phyloP scores from a whole-genome alignment of 2,113 vertebrate species.

The Rhea americana region DNA sequence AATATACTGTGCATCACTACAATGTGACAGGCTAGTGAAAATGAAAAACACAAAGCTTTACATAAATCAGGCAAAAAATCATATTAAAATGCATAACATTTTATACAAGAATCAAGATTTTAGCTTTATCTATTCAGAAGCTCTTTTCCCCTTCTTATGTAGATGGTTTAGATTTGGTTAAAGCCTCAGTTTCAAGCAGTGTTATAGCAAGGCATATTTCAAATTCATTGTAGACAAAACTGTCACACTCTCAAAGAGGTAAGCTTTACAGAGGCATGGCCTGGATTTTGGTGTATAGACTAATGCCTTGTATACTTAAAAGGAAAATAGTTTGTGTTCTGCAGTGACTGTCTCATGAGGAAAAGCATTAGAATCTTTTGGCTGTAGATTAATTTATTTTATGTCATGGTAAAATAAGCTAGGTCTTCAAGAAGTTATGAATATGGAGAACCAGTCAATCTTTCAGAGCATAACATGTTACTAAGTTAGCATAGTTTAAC shows the following conservation, averaged over 20 bases:
- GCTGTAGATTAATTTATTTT: constrained; percentile 36
- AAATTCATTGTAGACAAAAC: constrained; percentile 55
- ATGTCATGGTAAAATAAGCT: constrained; percentile 29
- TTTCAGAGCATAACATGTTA: constrained; percentile 9
- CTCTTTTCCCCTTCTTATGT: constrained; percentile 52
- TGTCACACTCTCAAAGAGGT: constrained; percentile 27
- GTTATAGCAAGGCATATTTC: constrained; percentile 64
- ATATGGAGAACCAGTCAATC: neutral
- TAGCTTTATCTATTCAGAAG: constrained; percentile 68
- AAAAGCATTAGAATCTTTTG: constrained; percentile 17
- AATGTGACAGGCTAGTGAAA: constrained; percentile 73
- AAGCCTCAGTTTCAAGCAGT: constrained; percentile 50
- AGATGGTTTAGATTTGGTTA: constrained; percentile 68
- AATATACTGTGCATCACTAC: constrained; percentile 69
- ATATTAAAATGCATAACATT: constrained; percentile 76
- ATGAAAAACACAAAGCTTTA: constrained; percentile 79
- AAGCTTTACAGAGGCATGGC: constrained; percentile 36
- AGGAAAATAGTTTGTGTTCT: constrained; percentile 26
- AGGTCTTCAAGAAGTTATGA: constrained; percentile 24
- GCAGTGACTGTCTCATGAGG: neutral
- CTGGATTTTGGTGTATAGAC: constrained; percentile 40
- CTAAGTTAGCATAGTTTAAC: neutral
- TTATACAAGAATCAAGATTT: constrained; percentile 74
- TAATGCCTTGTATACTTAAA: constrained; percentile 12
- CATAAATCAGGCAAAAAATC: constrained; percentile 76